A percentile compares a stretch with the other conserved stretches of the same genome.
Evolutionary conservation across 1,140 invertebrate genomes (phyloP).

Genomic region (Drusus annulatus): DNA sequence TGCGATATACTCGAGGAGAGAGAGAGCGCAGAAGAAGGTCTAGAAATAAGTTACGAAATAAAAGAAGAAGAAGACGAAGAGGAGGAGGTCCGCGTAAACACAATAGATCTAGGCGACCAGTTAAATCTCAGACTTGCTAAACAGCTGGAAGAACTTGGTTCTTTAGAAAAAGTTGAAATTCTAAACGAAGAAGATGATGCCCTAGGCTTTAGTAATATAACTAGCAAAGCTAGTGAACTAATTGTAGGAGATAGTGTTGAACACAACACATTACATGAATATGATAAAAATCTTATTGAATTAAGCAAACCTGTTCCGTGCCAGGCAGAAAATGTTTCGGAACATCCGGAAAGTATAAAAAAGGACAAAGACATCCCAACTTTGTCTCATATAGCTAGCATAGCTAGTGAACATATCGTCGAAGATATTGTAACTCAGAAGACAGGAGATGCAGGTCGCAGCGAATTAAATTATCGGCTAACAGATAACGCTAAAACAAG

Average conservation of each 20-base stretch:
- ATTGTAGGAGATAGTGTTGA: not conserved
- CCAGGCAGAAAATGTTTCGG: no score
- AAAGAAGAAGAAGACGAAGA: slow-evolving; percentile 24
- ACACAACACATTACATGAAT: not conserved
- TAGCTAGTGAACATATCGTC: not conserved
- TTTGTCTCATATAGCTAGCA: not conserved
- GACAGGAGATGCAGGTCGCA: not conserved
- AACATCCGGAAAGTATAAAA: no score
- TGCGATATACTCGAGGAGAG: slow-evolving; percentile 16
- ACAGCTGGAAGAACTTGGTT: not conserved
- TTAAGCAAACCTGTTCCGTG: no score
- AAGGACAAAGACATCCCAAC: not conserved
- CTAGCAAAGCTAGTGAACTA: no score
- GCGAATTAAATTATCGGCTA: not conserved
- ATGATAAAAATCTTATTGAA: not conserved
- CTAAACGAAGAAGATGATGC: not conserved
- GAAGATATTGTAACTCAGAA: not conserved
- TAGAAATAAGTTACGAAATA: slow-evolving; percentile 24
- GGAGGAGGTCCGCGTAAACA: not conserved
- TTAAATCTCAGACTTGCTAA: not conserved
- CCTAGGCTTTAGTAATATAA: not conserved
- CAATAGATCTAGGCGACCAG: not conserved
- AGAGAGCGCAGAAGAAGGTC: slow-evolving; percentile 36
- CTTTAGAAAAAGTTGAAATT: not conserved
- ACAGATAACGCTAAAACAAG: not conserved